Evolutionary conservation across 2,113 vertebrate species (phyloP).

Genomic region (Alligator sinensis): DNA sequence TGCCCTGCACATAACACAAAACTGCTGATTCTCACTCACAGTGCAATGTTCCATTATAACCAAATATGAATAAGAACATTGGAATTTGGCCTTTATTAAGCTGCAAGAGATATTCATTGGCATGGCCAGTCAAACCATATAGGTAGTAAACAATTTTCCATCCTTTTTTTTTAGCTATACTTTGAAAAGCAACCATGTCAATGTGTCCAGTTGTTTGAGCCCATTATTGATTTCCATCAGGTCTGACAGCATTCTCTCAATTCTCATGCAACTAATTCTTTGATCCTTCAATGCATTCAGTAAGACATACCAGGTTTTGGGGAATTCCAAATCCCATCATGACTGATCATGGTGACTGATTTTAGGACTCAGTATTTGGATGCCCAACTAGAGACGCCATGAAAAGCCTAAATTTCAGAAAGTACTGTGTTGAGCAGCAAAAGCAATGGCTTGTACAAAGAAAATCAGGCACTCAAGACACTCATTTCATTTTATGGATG

Average conservation of each 20-base stretch:
- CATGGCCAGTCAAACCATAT: not conserved
- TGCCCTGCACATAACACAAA: not conserved
- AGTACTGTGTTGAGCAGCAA: not conserved
- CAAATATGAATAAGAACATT: not conserved
- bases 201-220: too few species aligned
- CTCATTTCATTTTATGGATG: not conserved
- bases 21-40: not conserved
- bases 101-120: too few species aligned
- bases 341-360: not conserved
- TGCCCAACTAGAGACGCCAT: not conserved
- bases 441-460: not conserved
- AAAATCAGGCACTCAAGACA: not conserved
- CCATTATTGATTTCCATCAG: too few species aligned
- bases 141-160: slow-evolving; percentile 4
- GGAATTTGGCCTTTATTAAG: not conserved
- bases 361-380: not conserved
- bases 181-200: not conserved
- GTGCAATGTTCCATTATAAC: not conserved
- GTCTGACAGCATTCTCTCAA: too few species aligned
- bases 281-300: too few species aligned
- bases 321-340: not conserved
- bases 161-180: slow-evolving; percentile 12
- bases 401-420: not conserved
- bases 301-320: too few species aligned
- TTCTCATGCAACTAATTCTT: too few species aligned